Base-by-base conservation (phyloP, 2,888 invertebrate species). In the Pycnomerus fuliginosus region DNA sequence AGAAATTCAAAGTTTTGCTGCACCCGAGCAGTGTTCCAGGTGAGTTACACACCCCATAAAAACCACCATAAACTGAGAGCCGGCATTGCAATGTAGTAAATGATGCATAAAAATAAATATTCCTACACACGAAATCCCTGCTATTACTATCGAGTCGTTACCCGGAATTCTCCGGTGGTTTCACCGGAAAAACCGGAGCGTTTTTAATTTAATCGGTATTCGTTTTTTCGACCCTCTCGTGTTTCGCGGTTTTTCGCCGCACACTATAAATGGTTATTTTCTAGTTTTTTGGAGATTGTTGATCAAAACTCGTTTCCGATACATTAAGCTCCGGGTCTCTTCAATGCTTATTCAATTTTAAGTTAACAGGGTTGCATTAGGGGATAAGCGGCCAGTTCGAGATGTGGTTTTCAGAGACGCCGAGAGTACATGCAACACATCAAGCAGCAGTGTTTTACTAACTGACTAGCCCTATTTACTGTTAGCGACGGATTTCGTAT, bases 281-380 rank as follows among this genome's bases (percentile, higher is more conserved):
- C 42, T 36, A 30, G 27, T 33, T 39, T 17, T 33, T 34, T 34
- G 20, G 15, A 24, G 35, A 35, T 38, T 48, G 48, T 39, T 48
- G 43, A 52, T 52, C 52, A 52, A 52, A 52, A 42, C 38, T 40
- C 46, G 41, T 48, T 52, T 52, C 46, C 52, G 52, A 48, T 52
- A 48, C 51, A 51, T 51, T 51, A 51, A 33, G 43, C 35, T 41
- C 44, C 43, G 24, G 23, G 37, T 31, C 30, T 31, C 42, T 45
- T 31, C 28, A 36, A 25, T 38, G 38, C 44, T 44, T 44, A 44
- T 44, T 44, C 44, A 44, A 44, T 44, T 44, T 44, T 32, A 16
- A n/a, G n/a, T n/a, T n/a, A n/a, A n/a, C n/a, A n/a, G n/a, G n/a
- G n/a, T n/a, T n/a, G n/a, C n/a, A n/a, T n/a, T n/a, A n/a, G n/a